A percentile compares a stretch with the other conserved stretches of the same genome.
Conservation (phyloP, 2,888 invertebrate species). For the Rhyacophila evoluta region DNA sequence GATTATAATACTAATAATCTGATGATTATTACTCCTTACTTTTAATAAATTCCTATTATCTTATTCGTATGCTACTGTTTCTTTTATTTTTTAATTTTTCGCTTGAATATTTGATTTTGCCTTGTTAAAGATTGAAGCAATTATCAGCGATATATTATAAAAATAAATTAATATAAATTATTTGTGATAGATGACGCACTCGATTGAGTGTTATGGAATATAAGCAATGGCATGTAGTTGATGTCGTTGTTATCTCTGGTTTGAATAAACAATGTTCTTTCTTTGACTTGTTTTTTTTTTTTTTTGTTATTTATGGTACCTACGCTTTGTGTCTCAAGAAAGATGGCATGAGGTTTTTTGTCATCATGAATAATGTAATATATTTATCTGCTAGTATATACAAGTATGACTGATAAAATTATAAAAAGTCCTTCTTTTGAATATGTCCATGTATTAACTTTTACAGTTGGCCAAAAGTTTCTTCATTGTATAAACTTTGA, state of each 20-base stretch:
- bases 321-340: not conserved
- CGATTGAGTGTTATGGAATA: not conserved
- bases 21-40: not conserved
- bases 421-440: slow-evolving; percentile 5
- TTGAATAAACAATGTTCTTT: not conserved
- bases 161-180: not conserved
- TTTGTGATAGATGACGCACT: not conserved
- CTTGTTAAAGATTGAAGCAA: not conserved
- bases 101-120: not conserved
- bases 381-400: not conserved
- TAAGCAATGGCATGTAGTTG: not conserved
- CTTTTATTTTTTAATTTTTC: not conserved
- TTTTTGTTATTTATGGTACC: not conserved
- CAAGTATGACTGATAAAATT: slow-evolving; percentile 3
- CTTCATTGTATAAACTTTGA: not conserved
- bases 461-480: not conserved
- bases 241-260: not conserved
- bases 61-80: not conserved
- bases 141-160: not conserved
- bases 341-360: not conserved
- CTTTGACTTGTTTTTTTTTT: not conserved
- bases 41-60: slow-evolving; percentile 14
- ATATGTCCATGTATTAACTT: not conserved
- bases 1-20: not conserved
- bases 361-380: not conserved